Base-by-base conservation (phyloP, 2,888 invertebrate genomes). In the Aphodius sticticus region DNA sequence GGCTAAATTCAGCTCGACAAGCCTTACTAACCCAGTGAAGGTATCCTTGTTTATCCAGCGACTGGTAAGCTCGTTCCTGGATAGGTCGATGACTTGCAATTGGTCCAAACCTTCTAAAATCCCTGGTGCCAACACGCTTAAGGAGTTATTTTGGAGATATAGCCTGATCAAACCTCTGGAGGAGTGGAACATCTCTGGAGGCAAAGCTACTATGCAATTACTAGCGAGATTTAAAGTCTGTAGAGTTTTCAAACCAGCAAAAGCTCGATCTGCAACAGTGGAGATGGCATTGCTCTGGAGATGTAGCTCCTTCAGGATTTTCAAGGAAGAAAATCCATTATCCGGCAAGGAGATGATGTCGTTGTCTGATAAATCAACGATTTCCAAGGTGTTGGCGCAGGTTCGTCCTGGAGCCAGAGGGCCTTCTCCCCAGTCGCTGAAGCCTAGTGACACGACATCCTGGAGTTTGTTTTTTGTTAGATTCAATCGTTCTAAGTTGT, bases 31-130 rank as follows among this genome's bases (percentile, higher is more conserved):
- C 81, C 94, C 94, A 35, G 94, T 92, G 89, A 96, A 96, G 35
- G 95, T 94, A 85, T 95, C 94, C 85, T 94, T 91, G 84, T 94
- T 94, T 76, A 96, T 93, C 94, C 94, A 95, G 83, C 92, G 93
- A 86, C 94, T 95, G n/a, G 94, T 93, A 84, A 96, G 89, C 86
- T 94, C 93, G 88, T 96, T 96, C 80, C 91, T 91, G 74, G 94
- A 94, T 85, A 96, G 90, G 88, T 96, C 95, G 83, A 96, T 90
- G 84, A 93, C 92, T 88, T 94, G 93, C 80, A 96, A 89, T 86
- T 95, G 94, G 85, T 94, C 93, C 81, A 96, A 90, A 80, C 93
- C 93, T 88, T 94, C 94, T 79, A 96, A 90, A 69, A 96, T 89
- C 70, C 94, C 95, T 12, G 95, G 94, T 12, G 95, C 95, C 76